A percentile compares a stretch with the other conserved stretches of the same genome.
These are phyloP conservation scores for Pterostichus madidus DNA, from an alignment of 2,888 invertebrate species.

Conservation along the genomic window DNA sequence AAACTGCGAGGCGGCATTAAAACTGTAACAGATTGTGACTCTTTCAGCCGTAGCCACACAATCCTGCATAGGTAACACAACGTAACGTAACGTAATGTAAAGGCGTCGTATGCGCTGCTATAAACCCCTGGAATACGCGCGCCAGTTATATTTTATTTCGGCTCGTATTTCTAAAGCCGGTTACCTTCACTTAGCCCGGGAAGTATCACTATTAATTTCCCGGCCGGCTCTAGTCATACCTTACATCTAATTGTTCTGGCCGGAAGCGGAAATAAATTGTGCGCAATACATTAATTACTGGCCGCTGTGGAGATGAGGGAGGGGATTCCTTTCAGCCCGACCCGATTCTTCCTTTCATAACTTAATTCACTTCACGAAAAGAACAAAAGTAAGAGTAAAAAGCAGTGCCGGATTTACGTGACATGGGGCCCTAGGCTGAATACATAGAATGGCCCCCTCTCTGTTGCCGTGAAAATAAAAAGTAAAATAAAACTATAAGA, in stretches of 20 bases:
- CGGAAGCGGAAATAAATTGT: conserved; percentile 75
- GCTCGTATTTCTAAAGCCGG: conserved; percentile 66
- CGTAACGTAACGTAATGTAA: conserved; percentile 5
- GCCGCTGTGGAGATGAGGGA: conserved; percentile 53
- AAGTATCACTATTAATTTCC: conserved; percentile 77
- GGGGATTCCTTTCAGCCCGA: conserved; percentile 23
- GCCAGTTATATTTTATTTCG: conserved; percentile 65
- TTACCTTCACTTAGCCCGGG: conserved; percentile 66
- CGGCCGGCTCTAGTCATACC: conserved; percentile 72
- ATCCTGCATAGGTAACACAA: conserved; percentile 32
- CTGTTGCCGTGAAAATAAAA: too few relatives aligned
- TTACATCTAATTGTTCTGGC: conserved; percentile 75
- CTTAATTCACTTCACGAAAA: too few relatives aligned
- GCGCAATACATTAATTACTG: conserved; percentile 76
- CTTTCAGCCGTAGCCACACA: conserved; percentile 18
- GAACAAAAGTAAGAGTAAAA: too few relatives aligned
- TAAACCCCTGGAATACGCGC: conserved; percentile 42
- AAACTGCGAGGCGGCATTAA: background rate
- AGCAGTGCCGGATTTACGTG: too few relatives aligned
- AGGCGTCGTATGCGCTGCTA: conserved; percentile 28
- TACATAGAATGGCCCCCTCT: too few relatives aligned
- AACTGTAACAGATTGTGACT: conserved; percentile 39
- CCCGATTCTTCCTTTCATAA: conserved; percentile 62
- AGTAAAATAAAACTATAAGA: too few relatives aligned
- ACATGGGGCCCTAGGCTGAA: too few relatives aligned